Evolutionary conservation across 2,113 vertebrate species (phyloP), one percentile per base, ranked within the genome.

Genomic region (Chloroceryle aenea): DNA sequence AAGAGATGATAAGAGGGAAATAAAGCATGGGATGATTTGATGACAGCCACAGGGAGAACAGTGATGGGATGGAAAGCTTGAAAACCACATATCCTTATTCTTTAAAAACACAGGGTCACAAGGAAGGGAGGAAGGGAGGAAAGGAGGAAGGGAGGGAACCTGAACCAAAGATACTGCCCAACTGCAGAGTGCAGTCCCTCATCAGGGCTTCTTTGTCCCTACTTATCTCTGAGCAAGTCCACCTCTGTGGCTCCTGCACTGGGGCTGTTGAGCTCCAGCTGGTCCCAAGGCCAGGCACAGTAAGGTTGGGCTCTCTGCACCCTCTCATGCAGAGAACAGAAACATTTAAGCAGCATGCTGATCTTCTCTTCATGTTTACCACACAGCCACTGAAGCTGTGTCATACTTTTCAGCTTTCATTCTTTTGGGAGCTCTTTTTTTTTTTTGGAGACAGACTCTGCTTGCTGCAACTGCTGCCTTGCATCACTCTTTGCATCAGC

Each of bases 231-330:
- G 43, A 45, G 50, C 0, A 0, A 82, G 22, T 40, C 29, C 69
- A 55, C 56, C 27, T 1, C 0, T 30, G 36, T 12, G 42, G 47
- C 10, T 3, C 47, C 45, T 0, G 0, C 0, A 0, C 19, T 8
- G 25, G n/a, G 67, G 29, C 34, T 67, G 45, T 29, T 55, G 69
- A 69, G 25, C 30, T 68, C 50, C 56, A 64, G 36, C 23, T 5
- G 2, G 43, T 30, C 36, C 36, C 0, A 1, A 64, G 63, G 29
- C 43, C 56, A 45, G 67, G 23, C 1, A 0, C 27, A 34, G 36
- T 4, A 68, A 32, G 29, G 20, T 2, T 45, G 62, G 42, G 55
- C 55, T 89, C 23, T 69, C 55, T 74, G 34, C 34, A 50, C 40
- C 23, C 20, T 63, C 47, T 80, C 9, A 4, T 5, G 27, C 36